Evolutionary conservation across 1,140 invertebrate genomes (phyloP).

Genomic region (Metopolophium dirhodum): DNA sequence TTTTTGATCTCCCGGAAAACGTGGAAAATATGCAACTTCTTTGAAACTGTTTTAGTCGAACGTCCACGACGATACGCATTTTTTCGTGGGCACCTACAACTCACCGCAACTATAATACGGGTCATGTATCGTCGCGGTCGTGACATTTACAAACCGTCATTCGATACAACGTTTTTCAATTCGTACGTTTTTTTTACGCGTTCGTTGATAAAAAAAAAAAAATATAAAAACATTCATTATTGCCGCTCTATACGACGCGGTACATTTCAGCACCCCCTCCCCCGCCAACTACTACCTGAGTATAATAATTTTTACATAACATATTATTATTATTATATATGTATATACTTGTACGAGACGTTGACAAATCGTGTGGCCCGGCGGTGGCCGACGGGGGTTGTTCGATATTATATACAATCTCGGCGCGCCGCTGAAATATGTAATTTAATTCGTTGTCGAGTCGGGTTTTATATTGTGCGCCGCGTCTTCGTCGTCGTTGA

Average conservation of each 20-base stretch:
- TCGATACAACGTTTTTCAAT: conserved; percentile 11
- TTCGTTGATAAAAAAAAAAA: background rate
- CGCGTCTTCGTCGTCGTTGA: background rate
- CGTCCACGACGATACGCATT: background rate
- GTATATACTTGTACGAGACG: background rate
- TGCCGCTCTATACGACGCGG: background rate
- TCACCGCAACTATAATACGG: background rate
- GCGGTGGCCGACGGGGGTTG: background rate
- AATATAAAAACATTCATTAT: background rate
- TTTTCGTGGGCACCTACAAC: background rate
- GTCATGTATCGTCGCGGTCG: background rate
- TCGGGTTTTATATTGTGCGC: background rate
- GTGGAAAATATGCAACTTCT: background rate
- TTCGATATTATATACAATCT: conserved; percentile 12
- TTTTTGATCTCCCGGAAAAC: background rate
- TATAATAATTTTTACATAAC: conserved; percentile 19
- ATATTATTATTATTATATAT: background rate
- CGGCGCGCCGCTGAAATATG: background rate
- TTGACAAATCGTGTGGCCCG: background rate
- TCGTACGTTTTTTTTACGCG: background rate
- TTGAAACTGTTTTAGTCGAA: background rate
- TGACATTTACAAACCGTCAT: background rate
- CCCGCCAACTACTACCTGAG: background rate
- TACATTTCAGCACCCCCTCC: background rate
- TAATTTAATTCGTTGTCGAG: background rate